Percentiles rank a stretch among this genome's conserved stretches.
phyloP scores from a whole-genome alignment of 1,140 invertebrate genomes.

The Macrobrachium rosenbergii region DNA sequence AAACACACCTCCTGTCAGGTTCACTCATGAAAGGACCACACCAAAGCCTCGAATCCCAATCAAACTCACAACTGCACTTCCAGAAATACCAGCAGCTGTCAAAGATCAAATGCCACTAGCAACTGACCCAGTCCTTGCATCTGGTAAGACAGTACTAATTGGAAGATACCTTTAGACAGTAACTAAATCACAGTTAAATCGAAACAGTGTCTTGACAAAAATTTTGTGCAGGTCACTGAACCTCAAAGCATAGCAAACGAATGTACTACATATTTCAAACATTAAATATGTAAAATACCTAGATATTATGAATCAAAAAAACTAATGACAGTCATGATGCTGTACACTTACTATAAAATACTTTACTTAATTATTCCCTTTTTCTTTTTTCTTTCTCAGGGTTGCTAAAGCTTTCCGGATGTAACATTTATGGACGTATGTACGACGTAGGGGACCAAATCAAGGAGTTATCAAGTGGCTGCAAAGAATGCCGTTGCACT shows the following conservation, averaged over 20 bases:
- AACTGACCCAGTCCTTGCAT: conserved; percentile 54
- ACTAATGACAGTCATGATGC: too few relatives aligned
- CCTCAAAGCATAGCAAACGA: too few relatives aligned
- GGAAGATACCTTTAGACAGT: not conserved
- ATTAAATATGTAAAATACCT: too few relatives aligned
- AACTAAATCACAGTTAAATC: conserved; percentile 5
- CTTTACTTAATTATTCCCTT: too few relatives aligned
- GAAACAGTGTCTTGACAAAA: not conserved
- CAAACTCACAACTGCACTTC: conserved; percentile 23
- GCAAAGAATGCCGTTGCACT: conserved; percentile 88
- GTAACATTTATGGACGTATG: conserved; percentile 93
- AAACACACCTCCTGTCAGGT: conserved; percentile 30
- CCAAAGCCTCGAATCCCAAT: conserved; percentile 52
- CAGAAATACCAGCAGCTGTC: conserved; percentile 64
- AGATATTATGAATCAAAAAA: too few relatives aligned
- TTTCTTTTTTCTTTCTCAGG: conserved; percentile 31
- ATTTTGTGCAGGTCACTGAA: not conserved
- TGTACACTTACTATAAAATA: too few relatives aligned
- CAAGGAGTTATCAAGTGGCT: conserved; percentile 84
- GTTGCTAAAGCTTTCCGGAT: conserved; percentile 83
- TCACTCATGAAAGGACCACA: conserved; percentile 34
- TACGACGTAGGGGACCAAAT: conserved; percentile 88
- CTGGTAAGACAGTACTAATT: conserved; percentile 30
- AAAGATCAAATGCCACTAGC: conserved; percentile 67
- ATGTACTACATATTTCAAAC: too few relatives aligned